Percentiles rank a stretch among this genome's conserved stretches.
Evolutionary conservation across 2,888 invertebrate genomes (phyloP).

Genomic region (Epistrophella euchroma): DNA sequence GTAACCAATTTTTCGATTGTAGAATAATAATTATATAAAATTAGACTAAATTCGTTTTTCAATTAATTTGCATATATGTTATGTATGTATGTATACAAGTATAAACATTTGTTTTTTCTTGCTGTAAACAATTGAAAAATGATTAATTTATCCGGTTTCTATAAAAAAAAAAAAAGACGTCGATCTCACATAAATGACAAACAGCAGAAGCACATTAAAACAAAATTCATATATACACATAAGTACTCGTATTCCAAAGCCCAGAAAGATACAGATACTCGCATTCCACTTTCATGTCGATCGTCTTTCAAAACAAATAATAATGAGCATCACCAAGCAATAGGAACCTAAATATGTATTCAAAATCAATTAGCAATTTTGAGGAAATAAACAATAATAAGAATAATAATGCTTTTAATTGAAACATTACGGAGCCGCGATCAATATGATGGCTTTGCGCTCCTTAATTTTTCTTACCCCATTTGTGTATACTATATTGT

Average conservation of each 20-base stretch:
- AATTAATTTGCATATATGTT: neutral
- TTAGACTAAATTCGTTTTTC: neutral
- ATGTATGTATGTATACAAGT: no score
- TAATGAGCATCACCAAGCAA: conserved; percentile 50
- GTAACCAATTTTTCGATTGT: no score
- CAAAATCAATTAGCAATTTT: conserved; percentile 76
- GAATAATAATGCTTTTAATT: conserved; percentile 74
- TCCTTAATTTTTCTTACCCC: conserved; percentile 25
- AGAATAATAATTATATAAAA: neutral
- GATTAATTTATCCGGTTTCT: conserved; percentile 82
- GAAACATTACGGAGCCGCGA: conserved; percentile 64
- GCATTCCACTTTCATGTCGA: conserved; percentile 14
- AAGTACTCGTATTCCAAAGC: neutral
- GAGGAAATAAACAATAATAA: conserved; percentile 75
- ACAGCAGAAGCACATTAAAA: conserved; percentile 38
- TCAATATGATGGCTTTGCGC: conserved; percentile 28
- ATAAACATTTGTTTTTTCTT: conserved; percentile 31
- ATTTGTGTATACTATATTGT: conserved; percentile 4
- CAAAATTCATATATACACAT: conserved; percentile 14
- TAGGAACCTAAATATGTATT: conserved; percentile 70
- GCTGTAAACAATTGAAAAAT: conserved; percentile 81
- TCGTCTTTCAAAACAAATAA: conserved; percentile 43
- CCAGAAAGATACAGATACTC: neutral
- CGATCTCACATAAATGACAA: conserved; percentile 41
- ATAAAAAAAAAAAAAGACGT: conserved; percentile 24